Percentiles rank a stretch among this genome's conserved stretches.
Evolutionary conservation across 2,888 invertebrate genomes (phyloP).

Genomic region (Polyploca ridens): DNA sequence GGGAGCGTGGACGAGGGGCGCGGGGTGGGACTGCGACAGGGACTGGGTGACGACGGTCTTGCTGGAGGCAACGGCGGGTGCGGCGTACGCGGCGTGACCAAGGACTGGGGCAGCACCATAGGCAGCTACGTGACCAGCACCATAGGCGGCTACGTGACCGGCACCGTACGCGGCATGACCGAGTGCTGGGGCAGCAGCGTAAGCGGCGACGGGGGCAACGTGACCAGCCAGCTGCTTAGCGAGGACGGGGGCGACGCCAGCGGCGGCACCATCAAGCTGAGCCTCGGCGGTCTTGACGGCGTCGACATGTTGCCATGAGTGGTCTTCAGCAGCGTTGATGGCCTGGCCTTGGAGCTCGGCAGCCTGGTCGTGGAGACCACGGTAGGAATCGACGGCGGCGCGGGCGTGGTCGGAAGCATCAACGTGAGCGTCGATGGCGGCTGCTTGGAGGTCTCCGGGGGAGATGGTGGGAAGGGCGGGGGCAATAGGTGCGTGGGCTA

Average conservation of each 20-base stretch:
- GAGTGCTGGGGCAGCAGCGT: conserved; percentile 27
- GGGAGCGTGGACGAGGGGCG: conserved; percentile 58
- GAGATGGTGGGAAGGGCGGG: conserved; percentile 73
- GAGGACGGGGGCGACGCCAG: conserved; percentile 73
- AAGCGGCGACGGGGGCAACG: conserved; percentile 41
- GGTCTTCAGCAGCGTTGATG: conserved; percentile 78
- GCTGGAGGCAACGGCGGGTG: conserved; percentile 53
- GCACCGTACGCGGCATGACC: conserved; percentile 33
- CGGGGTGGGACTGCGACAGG: conserved; percentile 72
- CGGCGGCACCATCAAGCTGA: conserved; percentile 76
- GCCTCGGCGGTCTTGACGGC: conserved; percentile 76
- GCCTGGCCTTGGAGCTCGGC: conserved; percentile 75
- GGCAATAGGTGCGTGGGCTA: conserved; percentile 52
- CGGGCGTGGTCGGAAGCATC: conserved; percentile 76
- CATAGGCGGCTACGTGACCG: conserved; percentile 27
- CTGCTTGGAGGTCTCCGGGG: conserved; percentile 72
- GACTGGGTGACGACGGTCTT: conserved; percentile 66
- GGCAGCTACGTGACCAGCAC: conserved; percentile 21
- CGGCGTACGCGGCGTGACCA: conserved; percentile 21
- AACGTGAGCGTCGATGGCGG: conserved; percentile 78
- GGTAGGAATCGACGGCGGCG: conserved; percentile 72
- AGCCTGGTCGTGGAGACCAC: conserved; percentile 77
- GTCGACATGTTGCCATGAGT: conserved; percentile 78
- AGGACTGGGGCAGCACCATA: conserved; percentile 22
- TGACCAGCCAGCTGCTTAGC: conserved; percentile 77